Conservation (phyloP, 1,140 invertebrate species). For the Drosophila miranda region DNA sequence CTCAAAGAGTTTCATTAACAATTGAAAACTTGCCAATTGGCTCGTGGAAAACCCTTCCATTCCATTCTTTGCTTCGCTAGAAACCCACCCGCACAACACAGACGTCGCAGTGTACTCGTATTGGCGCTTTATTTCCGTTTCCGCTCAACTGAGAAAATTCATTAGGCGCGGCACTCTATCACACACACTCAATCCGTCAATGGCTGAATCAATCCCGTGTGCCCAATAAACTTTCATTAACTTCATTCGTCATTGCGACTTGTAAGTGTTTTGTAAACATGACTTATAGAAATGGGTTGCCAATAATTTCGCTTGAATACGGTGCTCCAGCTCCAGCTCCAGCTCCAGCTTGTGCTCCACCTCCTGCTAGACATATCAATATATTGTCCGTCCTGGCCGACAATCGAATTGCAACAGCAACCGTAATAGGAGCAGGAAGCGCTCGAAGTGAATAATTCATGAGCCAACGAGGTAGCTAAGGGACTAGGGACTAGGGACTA, state of each 20-base stretch:
- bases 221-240: conserved; percentile 78
- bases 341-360: not conserved
- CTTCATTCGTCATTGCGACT: conserved; percentile 63
- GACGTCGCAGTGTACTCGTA: conserved; percentile 32
- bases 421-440: conserved; percentile 8
- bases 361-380: conserved; percentile 49
- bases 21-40: conserved; percentile 52
- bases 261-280: conserved; percentile 78
- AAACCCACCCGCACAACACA: not conserved
- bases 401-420: conserved; percentile 13
- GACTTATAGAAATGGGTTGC: conserved; percentile 55
- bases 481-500: not conserved
- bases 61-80: conserved; percentile 19
- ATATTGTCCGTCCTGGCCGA: conserved; percentile 2
- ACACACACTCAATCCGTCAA: conserved; percentile 19
- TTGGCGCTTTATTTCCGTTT: conserved; percentile 69
- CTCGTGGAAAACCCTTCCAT: conserved; percentile 31
- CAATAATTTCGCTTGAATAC: conserved; percentile 63
- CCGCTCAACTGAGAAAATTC: conserved; percentile 76
- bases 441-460: conserved; percentile 51
- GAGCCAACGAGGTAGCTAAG: conserved; percentile 30
- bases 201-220: conserved; percentile 54
- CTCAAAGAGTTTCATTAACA: conserved; percentile 67
- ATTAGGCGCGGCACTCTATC: conserved; percentile 57
- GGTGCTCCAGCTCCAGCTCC: not conserved